Conservation (phyloP, 2,797 vertebrate genomes). For the Valencia hispanica region DNA sequence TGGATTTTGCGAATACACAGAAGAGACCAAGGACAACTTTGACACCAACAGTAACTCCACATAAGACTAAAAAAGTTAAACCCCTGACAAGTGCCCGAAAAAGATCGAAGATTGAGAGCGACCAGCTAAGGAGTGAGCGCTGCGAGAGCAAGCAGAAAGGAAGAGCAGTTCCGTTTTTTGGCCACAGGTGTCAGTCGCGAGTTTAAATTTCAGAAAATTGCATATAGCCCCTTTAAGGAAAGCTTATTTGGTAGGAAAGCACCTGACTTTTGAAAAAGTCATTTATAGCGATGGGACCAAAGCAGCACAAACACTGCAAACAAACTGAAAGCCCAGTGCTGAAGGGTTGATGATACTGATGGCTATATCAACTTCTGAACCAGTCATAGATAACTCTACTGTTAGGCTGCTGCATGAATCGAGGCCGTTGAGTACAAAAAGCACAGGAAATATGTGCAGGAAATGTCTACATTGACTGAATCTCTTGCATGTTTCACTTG, state of each 20-base stretch:
- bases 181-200: too few relatives aligned
- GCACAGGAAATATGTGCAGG: neutral
- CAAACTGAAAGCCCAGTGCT: neutral
- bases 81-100: too few relatives aligned
- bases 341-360: neutral
- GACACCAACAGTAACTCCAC: too few relatives aligned
- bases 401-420: neutral
- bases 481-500: neutral
- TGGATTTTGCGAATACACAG: too few relatives aligned
- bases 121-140: too few relatives aligned
- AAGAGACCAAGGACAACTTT: too few relatives aligned
- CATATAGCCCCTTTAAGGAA: too few relatives aligned
- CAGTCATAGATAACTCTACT: neutral
- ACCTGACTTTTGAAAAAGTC: neutral
- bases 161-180: too few relatives aligned
- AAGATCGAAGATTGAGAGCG: too few relatives aligned
- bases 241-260: neutral
- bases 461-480: neutral
- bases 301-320: neutral
- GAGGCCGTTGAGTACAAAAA: neutral
- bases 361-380: neutral
- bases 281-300: neutral
- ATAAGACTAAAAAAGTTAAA: too few relatives aligned
- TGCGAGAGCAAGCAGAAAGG: too few relatives aligned
- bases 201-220: too few relatives aligned